These are phyloP conservation scores for Pentamera pediparva DNA, from an alignment of 53 echinoderm and acorn worm species.

Conservation along the genomic window DNA sequence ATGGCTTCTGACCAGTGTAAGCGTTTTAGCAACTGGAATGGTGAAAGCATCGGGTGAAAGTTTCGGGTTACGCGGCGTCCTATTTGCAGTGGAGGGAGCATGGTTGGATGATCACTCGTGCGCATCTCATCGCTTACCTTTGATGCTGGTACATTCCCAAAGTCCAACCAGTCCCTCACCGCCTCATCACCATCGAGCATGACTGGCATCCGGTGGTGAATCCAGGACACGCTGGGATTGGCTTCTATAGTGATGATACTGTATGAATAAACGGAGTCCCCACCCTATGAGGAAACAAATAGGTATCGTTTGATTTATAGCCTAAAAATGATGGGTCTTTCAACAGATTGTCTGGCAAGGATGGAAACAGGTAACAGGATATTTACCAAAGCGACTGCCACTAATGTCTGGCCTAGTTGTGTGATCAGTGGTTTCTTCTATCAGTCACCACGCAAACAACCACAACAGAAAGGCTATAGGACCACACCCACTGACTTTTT, in stretches of 20 bases:
- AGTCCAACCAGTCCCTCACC: constrained; percentile 81
- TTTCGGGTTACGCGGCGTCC: no score
- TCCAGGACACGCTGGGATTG: constrained; percentile 58
- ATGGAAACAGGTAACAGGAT: neutral
- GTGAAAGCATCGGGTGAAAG: no score
- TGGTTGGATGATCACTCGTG: no score
- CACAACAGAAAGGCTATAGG: no score
- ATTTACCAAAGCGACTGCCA: neutral
- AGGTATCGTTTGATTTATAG: no score
- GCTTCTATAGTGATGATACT: constrained; percentile 76
- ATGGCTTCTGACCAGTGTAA: no score
- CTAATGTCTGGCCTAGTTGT: neutral
- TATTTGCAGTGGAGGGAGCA: no score
- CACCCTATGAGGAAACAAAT: constrained; percentile 43
- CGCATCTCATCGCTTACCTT: constrained; percentile 60
- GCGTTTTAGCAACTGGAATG: no score
- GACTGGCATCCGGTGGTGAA: constrained; percentile 92
- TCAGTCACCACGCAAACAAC: no score
- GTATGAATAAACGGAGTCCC: constrained; percentile 75
- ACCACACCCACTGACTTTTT: no score
- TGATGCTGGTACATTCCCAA: constrained; percentile 49
- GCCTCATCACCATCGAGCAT: constrained; percentile 82
- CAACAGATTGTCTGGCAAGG: neutral
- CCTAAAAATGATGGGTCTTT: neutral
- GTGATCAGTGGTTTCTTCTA: no score